Evolutionary conservation across 1,140 invertebrate species (phyloP), one percentile per base, ranked within the genome.

Genomic region (Steinernema khuongi): DNA sequence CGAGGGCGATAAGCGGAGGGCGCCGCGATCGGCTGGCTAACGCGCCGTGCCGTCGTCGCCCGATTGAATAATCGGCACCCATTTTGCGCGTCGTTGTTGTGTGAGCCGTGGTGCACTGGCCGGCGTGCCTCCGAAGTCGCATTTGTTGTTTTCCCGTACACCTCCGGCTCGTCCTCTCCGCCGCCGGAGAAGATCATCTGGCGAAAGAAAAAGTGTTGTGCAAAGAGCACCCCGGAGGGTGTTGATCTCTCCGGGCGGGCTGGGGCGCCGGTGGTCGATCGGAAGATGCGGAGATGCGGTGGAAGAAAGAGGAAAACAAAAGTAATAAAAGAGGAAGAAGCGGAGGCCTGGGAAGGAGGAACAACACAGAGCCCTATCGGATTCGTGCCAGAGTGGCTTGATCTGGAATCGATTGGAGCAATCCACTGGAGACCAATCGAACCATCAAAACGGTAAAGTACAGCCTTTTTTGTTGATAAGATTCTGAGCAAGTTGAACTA

Each of bases 21-120:
- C n/a, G n/a, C n/a, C n/a, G n/a, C n/a, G n/a, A n/a, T n/a, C n/a
- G n/a, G n/a, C n/a, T n/a, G n/a, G n/a, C n/a, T n/a, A n/a, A 22
- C 22, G 50, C 26, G 50, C 50, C 50, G 50, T 60, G 36, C 36
- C 50, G 50, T 60, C 50, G 50, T 26, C 50, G 50, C 19, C n/a
- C 50, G 50, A 60, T 60, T 60, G 50, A 60, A 60, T 60, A 60
- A 60, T 60, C 50, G 50, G 50, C 50, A 60, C 50, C 50, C 50
- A 60, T 60, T 60, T 60, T 60, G 50, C 50, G 50, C 50, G 50
- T 60, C 26, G 50, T 60, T 60, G 26, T 14, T 60, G 50, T 26
- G 50, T 60, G 11, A 14, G 50, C 19, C n/a, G 11, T 60, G 11
- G 7, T n/a, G 50, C 7, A 60, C 7, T n/a, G 50, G 50, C 14